Base-by-base conservation (phyloP, 2,888 invertebrate species). In the Fabriciana adippe region DNA sequence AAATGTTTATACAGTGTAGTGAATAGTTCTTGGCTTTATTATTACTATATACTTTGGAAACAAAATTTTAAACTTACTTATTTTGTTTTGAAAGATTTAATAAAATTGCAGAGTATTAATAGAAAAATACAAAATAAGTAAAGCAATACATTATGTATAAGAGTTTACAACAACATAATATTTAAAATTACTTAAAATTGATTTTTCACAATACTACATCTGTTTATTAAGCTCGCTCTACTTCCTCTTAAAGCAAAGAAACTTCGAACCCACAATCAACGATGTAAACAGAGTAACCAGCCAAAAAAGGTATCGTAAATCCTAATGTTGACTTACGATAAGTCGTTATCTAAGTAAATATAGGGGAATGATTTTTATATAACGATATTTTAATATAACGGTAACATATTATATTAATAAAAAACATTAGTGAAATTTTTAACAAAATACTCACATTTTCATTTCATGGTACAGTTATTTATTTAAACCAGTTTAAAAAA, bases 261-360 rank as follows among this genome's bases (percentile, higher is more conserved):
- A 54, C 62, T 18, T 60, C 26, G 54, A 57, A 50, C n/a, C 47
- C 47, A 35, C 16, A 54, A 51, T 48, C 45, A 47, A 53, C 47
- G 54, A 35, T 26, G 47, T 35, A 65, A 21, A 54, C 53, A 59
- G 41, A 60, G 31, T 41, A 50, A 41, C 50, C 35, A 51, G 35
- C 31, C 50, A 61, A 61, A 51, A 61, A 51, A 51, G 8, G 51
- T 50, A 59, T 51, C 61, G 61, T 15, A 51, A 31, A 61, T 47
- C 18, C 47, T 60, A 59, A 54, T 66, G 45, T 66, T 31, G 13
- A 64, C 63, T 50, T 51, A 64, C 51, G 64, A 66, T 60, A 60
- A 48, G 26, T 65, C 48, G 21, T 60, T 66, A 66, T 66, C 66
- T 54, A 55, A 57, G 59, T 48, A 66, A 66, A 66, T 6, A 54